These are phyloP conservation scores for Eunapius fragilis DNA, from an alignment of 37 sponge, comb jelly and placozoan genomes.

Conservation along the genomic window DNA sequence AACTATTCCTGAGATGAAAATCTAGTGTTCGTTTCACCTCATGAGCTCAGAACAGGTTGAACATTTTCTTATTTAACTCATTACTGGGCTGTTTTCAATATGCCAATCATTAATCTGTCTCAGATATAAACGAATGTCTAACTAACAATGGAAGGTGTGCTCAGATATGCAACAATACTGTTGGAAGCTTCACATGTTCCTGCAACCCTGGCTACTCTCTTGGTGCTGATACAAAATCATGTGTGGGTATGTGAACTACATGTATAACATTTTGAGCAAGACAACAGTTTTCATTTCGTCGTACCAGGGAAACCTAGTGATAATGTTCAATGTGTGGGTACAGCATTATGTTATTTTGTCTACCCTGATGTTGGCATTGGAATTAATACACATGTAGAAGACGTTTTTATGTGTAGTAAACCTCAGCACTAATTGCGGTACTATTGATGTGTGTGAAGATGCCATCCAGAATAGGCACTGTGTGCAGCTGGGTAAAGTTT, in stretches of 20 bases:
- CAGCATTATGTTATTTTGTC: slow-evolving; percentile 1
- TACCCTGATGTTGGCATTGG: slow-evolving; percentile 3
- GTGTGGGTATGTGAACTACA: slow-evolving; percentile 14
- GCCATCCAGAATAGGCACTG: no score
- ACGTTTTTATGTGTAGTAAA: slow-evolving; percentile 18
- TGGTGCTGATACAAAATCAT: slow-evolving; percentile 7
- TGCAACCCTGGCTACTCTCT: slow-evolving; percentile 27
- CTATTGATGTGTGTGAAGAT: no score
- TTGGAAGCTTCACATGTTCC: slow-evolving; percentile 13
- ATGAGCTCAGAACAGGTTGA: no score
- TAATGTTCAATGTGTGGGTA: slow-evolving; percentile 20
- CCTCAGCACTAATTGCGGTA: no score
- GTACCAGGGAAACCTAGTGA: neutral
- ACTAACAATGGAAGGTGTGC: neutral
- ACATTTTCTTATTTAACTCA: no score
- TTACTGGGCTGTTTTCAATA: no score
- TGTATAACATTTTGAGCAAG: slow-evolving; percentile 12
- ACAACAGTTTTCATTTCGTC: no score
- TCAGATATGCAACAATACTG: slow-evolving; percentile 10
- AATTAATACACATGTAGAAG: slow-evolving; percentile 24
- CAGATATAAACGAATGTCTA: neutral
- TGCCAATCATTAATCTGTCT: neutral
- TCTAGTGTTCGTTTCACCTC: neutral
- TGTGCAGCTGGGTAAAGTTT: no score
- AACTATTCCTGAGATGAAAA: neutral